A percentile compares a stretch with the other conserved stretches of the same genome.
phyloP scores from a whole-genome alignment of 2,888 invertebrate genomes.

The Chymomyza procnemis region DNA sequence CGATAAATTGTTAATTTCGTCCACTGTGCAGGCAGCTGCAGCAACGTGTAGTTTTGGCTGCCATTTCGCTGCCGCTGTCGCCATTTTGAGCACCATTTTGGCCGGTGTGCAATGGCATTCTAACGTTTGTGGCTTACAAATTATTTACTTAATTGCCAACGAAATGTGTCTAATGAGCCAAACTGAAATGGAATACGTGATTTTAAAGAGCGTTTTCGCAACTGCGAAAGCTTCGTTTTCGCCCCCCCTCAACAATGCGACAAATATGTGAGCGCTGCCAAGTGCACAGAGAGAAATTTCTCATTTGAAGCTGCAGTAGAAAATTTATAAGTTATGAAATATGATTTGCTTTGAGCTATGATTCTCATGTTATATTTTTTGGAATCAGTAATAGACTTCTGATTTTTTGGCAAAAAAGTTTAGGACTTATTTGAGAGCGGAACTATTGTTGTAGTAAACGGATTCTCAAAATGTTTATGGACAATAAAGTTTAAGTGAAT shows the following conservation, averaged over 20 bases:
- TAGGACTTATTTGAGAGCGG: too few relatives aligned
- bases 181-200: conserved; percentile 61
- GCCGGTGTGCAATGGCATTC: conserved; percentile 44
- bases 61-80: not conserved
- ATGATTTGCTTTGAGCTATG: too few relatives aligned
- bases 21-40: too few relatives aligned
- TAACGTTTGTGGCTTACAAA: conserved; percentile 70
- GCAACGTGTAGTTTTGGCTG: not conserved
- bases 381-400: too few relatives aligned
- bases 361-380: too few relatives aligned
- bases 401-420: too few relatives aligned
- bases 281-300: not conserved
- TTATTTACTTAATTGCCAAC: conserved; percentile 75
- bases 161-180: conserved; percentile 74
- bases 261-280: not conserved
- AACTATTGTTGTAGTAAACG: too few relatives aligned
- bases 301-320: too few relatives aligned
- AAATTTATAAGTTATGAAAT: too few relatives aligned
- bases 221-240: conserved; percentile 11
- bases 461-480: too few relatives aligned
- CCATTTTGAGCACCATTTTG: conserved; percentile 42
- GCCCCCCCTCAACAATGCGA: conserved; percentile 19
- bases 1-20: too few relatives aligned
- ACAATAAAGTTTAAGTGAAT: too few relatives aligned
- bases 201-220: conserved; percentile 27